phyloP scores from a whole-genome alignment of 2,888 invertebrate genomes.

The Chaetogeoica ovagalla region DNA sequence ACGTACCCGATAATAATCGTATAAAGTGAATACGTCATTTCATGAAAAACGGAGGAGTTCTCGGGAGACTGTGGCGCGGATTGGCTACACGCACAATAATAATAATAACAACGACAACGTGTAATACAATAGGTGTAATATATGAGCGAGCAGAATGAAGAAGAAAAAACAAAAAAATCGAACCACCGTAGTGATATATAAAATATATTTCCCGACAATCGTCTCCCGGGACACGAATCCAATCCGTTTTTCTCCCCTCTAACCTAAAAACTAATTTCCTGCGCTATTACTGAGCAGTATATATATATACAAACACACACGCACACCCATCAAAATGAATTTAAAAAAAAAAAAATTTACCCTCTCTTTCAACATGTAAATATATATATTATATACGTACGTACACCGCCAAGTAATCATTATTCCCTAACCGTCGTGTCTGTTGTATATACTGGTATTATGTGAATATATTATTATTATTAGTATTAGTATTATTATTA shows the following conservation, averaged over 20 bases:
- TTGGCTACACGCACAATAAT: background rate
- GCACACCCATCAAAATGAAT: background rate
- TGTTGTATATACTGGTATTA: too few relatives aligned
- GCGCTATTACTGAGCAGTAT: background rate
- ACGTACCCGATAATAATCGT: too few relatives aligned
- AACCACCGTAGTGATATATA: constrained; percentile 15
- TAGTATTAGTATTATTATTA: too few relatives aligned
- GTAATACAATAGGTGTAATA: background rate
- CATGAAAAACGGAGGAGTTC: background rate
- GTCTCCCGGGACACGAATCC: constrained; percentile 37
- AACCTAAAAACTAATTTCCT: constrained; percentile 39
- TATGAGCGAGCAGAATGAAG: background rate
- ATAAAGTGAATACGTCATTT: too few relatives aligned
- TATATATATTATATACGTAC: too few relatives aligned
- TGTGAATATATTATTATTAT: too few relatives aligned
- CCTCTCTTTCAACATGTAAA: background rate
- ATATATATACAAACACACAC: too few relatives aligned
- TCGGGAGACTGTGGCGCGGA: background rate
- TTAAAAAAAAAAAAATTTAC: background rate
- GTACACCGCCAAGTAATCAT: too few relatives aligned
- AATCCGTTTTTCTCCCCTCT: constrained; percentile 31
- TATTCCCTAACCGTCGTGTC: too few relatives aligned
- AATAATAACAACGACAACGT: background rate
- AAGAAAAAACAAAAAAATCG: constrained; percentile 8
- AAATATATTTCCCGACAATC: constrained; percentile 32